Evolutionary conservation across 2,113 vertebrate species (phyloP), one percentile per base, ranked within the genome.

Genomic region (Lophius piscatorius): DNA sequence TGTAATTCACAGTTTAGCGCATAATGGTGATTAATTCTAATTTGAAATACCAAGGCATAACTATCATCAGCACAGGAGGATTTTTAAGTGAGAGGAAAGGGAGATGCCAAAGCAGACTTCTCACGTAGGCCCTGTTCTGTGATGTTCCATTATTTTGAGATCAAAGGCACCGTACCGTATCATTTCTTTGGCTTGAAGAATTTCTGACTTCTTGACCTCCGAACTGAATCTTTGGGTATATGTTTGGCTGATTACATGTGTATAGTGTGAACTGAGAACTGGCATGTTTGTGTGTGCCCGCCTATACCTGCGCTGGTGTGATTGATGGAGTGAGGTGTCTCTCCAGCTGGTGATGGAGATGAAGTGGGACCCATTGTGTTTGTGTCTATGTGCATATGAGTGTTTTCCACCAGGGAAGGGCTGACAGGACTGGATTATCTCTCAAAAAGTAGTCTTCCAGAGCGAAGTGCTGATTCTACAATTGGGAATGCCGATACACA

Each of bases 261-360:
- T 36, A 31, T 17, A 36, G 23, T 51, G 38, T 51, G 24, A 44
- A 61, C 29, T 38, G 28, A 31, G 34, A 14, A 57, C 20, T 5
- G 22, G 28, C 47, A 40, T 21, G 39, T 74, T 35, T 66, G 18
- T 65, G 55, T 41, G 17, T 60, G 41, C 55, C 48, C 22, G 65
- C 44, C 44, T 51, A 51, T 79, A 52, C 68, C 63, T 74, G 45
- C 68, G 59, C n/a, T 11, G 23, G 35, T 67, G 49, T 86, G 80
- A 87, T 88, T 64, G 76, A 85, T 88, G 57, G 65, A 74, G 61
- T 54, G 64, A 75, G 69, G 71, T 72, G 66, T 77, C 74, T 82
- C 65, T 77, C 62, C 78, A 85, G 82, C 73, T 88, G 84, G 76
- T 74, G 78, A 74, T 80, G 24, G 48, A 78, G 83, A 85, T 80